A percentile compares a stretch with the other conserved stretches of the same genome.
Evolutionary conservation across 1,140 invertebrate genomes (phyloP).

Genomic region (honey bee (Apis mellifera)): DNA sequence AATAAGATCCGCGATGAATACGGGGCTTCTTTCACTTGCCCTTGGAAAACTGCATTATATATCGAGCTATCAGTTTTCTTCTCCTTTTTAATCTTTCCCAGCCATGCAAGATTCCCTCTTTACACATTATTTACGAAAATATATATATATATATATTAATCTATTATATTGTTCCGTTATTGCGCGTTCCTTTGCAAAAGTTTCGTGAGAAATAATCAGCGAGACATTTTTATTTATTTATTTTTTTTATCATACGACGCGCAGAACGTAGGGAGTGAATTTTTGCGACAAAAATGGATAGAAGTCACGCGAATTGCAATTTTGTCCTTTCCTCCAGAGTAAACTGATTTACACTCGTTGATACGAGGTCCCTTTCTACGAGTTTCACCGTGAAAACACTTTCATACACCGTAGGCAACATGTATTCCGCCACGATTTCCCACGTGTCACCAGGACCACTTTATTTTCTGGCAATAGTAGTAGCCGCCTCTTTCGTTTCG

Average conservation of each 20-base stretch:
- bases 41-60: background rate
- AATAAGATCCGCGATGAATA: slow-evolving; percentile 37
- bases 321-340: background rate
- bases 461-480: slow-evolving; percentile 64
- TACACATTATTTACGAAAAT: slow-evolving; percentile 28
- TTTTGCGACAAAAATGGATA: background rate
- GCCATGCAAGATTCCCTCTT: background rate
- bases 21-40: slow-evolving; percentile 9
- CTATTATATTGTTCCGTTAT: slow-evolving; percentile 24
- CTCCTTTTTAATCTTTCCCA: background rate
- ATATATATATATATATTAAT: slow-evolving; percentile 1
- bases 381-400: slow-evolving; percentile 20
- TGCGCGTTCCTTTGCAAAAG: background rate
- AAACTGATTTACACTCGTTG: slow-evolving; percentile 53
- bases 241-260: no score
- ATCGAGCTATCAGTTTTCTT: background rate
- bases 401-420: slow-evolving; percentile 39
- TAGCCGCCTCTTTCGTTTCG: slow-evolving; percentile 40
- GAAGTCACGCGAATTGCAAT: slow-evolving; percentile 30
- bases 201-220: background rate
- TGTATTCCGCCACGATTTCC: slow-evolving; percentile 56
- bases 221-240: background rate
- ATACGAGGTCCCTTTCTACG: slow-evolving; percentile 1
- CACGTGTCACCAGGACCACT: slow-evolving; percentile 63
- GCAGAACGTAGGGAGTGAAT: background rate